Percentiles rank a stretch among this genome's conserved stretches.
These are phyloP conservation scores for Hermodice carunculata DNA, from an alignment of 2,888 invertebrate genomes.

Conservation along the genomic window DNA sequence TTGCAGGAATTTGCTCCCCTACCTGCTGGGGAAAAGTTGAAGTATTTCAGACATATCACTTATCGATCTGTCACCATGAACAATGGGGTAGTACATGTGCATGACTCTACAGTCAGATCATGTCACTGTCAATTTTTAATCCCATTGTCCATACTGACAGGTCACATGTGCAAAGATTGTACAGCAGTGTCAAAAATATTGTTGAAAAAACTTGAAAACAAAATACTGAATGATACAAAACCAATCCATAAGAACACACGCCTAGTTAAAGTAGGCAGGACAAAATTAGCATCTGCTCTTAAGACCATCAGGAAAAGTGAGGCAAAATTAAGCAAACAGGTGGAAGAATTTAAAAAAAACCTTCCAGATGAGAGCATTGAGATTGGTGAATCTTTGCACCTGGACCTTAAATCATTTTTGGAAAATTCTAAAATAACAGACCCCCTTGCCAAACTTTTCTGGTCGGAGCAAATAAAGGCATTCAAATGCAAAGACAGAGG, in stretches of 20 bases:
- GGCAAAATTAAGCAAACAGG: background rate
- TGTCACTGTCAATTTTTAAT: no score
- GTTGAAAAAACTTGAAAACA: no score
- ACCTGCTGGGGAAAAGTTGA: no score
- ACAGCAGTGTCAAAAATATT: no score
- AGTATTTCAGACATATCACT: no score
- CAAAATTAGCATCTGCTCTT: background rate
- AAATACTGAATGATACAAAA: no score
- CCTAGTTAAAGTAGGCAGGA: background rate
- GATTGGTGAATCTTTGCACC: background rate
- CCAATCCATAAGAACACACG: background rate
- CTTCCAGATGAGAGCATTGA: background rate
- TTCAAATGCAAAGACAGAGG: background rate
- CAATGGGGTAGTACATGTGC: no score
- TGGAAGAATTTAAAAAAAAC: background rate
- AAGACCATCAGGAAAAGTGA: background rate
- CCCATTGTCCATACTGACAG: no score
- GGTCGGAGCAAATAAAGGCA: constrained; percentile 8
- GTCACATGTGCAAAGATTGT: no score
- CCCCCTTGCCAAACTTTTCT: constrained; percentile 7
- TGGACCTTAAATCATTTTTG: background rate
- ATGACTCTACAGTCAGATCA: no score
- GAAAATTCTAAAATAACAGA: background rate
- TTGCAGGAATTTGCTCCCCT: no score
- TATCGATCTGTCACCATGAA: no score